These are phyloP conservation scores for Prenolepis imparis DNA, from an alignment of 2,888 invertebrate species.

Conservation along the genomic window DNA sequence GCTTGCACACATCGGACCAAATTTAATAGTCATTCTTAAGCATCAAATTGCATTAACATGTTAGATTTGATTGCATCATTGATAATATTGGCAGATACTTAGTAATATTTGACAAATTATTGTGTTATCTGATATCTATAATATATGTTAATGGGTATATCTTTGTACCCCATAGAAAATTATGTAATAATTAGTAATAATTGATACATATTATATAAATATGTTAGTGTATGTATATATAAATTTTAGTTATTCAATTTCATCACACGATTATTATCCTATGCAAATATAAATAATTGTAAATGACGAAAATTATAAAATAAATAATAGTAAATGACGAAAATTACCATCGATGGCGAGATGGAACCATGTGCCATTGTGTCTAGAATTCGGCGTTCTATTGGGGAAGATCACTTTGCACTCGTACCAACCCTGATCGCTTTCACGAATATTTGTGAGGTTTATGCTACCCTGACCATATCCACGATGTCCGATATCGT, in stretches of 20 bases:
- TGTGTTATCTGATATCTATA: background rate
- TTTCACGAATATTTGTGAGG: conserved; percentile 94
- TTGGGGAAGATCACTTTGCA: conserved; percentile 96
- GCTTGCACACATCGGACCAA: conserved; percentile 62
- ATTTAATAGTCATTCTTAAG: conserved; percentile 65
- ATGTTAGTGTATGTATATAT: background rate
- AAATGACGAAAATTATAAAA: conserved; percentile 85
- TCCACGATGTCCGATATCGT: conserved; percentile 87
- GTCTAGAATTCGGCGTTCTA: conserved; percentile 93
- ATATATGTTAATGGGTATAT: background rate
- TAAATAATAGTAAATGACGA: conserved; percentile 3
- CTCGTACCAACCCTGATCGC: conserved; percentile 97
- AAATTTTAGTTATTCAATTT: conserved; percentile 43
- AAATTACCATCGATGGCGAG: conserved; percentile 94
- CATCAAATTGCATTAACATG: conserved; percentile 65
- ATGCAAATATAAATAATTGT: conserved; percentile 21
- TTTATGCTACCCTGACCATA: conserved; percentile 92
- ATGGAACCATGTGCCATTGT: conserved; percentile 96
- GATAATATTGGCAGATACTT: background rate
- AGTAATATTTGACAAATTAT: background rate
- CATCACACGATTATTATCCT: background rate
- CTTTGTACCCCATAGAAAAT: background rate
- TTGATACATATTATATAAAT: background rate
- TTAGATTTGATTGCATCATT: background rate
- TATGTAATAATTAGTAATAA: background rate